Evolutionary conservation across 2,888 invertebrate genomes (phyloP).

Genomic region (Nineta flava): DNA sequence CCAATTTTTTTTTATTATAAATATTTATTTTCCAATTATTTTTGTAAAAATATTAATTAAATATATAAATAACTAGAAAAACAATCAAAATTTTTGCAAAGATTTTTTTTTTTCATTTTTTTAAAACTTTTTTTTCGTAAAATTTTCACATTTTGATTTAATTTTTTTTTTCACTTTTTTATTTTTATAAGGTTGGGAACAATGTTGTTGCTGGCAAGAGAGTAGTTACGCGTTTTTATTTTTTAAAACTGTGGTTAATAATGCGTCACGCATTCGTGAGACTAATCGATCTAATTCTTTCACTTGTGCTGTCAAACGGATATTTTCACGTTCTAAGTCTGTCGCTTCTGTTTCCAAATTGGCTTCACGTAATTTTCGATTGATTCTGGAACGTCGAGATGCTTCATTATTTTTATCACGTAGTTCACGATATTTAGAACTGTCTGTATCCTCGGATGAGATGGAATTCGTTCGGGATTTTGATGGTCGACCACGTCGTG

Average conservation of each 20-base stretch:
- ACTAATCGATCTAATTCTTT: slow-evolving; percentile 52
- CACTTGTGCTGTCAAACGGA: slow-evolving; percentile 44
- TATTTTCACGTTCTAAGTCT: slow-evolving; percentile 44
- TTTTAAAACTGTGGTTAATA: slow-evolving; percentile 46
- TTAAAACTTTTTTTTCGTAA: no score
- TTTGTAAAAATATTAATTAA: no score
- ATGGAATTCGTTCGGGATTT: slow-evolving; percentile 31
- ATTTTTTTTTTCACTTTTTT: no score
- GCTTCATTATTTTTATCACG: slow-evolving; percentile 67
- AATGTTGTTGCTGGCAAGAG: no score
- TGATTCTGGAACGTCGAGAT: slow-evolving; percentile 55
- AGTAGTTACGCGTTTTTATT: neutral
- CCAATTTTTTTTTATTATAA: no score
- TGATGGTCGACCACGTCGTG: slow-evolving; percentile 36
- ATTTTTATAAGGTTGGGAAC: no score
- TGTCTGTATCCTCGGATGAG: slow-evolving; percentile 27
- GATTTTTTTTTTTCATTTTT: no score
- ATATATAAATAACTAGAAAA: no score
- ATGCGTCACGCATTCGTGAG: slow-evolving; percentile 42
- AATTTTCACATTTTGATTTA: no score
- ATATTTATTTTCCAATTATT: no score
- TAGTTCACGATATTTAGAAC: slow-evolving; percentile 45
- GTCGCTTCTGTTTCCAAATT: slow-evolving; percentile 29
- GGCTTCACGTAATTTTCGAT: slow-evolving; percentile 42
- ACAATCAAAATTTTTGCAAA: no score